These are phyloP conservation scores for Balaenoptera acutorostrata DNA, from an alignment of 2,113 vertebrate genomes.

Conservation along the genomic window DNA sequence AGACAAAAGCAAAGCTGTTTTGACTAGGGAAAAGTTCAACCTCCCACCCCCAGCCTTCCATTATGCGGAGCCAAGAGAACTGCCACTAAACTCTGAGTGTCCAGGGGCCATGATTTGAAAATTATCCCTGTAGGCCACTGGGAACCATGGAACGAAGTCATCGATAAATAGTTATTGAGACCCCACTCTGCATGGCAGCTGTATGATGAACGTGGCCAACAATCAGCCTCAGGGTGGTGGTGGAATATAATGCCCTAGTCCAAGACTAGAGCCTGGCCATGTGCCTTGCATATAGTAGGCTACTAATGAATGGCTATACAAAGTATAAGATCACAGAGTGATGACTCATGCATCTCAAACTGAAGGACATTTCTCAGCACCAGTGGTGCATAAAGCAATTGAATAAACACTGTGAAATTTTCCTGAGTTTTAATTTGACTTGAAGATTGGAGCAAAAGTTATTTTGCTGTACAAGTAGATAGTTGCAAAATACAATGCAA, in stretches of 20 bases:
- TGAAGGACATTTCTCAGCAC: background rate
- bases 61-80: background rate
- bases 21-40: background rate
- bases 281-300: background rate
- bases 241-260: background rate
- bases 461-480: background rate
- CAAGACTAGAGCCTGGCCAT: background rate
- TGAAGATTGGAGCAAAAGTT: background rate
- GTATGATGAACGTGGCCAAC: background rate
- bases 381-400: background rate
- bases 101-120: background rate
- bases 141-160: background rate
- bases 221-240: background rate
- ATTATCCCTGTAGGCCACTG: background rate
- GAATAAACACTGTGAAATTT: background rate
- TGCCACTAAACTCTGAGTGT: background rate
- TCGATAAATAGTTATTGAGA: background rate
- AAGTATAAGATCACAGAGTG: background rate
- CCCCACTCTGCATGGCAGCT: background rate
- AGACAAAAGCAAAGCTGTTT: background rate
- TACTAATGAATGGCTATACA: background rate
- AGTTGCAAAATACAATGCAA: background rate
- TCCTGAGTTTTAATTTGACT: background rate
- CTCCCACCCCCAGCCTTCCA: background rate
- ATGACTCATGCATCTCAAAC: background rate